These are phyloP conservation scores for Drosophila infuscata DNA, from an alignment of 2,888 invertebrate species.

Conservation along the genomic window DNA sequence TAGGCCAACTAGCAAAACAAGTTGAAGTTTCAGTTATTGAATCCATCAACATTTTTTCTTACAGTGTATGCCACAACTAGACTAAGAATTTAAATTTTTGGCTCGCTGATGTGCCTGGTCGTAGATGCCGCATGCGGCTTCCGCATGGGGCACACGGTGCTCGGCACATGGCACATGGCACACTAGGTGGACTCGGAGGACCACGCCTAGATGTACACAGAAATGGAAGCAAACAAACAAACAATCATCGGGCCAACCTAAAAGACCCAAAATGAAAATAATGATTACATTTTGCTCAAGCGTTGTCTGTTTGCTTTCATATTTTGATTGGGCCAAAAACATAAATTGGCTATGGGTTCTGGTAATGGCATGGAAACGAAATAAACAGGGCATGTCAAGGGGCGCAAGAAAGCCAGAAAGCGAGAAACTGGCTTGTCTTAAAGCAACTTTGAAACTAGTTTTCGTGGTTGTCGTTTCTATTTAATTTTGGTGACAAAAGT, in stretches of 20 bases:
- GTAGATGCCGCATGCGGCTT: conserved; percentile 22
- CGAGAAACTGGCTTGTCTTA: conserved; percentile 28
- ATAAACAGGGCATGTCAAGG: conserved; percentile 22
- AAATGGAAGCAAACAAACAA: conserved; percentile 58
- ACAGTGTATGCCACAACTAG: conserved; percentile 33
- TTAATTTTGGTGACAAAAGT: conserved; percentile 58
- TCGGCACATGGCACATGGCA: neutral
- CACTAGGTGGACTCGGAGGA: conserved; percentile 10
- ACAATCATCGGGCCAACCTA: conserved; percentile 22
- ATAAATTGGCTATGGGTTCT: conserved; percentile 39
- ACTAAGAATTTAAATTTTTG: conserved; percentile 23
- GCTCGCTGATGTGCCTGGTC: conserved; percentile 37
- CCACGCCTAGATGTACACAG: conserved; percentile 59
- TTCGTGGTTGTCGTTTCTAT: conserved; percentile 30
- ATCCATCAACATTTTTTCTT: conserved; percentile 16
- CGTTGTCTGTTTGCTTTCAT: conserved; percentile 59
- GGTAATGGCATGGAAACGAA: conserved; percentile 46
- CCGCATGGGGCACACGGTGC: conserved; percentile 1
- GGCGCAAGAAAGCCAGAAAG: neutral
- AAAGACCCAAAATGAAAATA: conserved; percentile 43
- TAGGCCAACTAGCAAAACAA: too few relatives aligned
- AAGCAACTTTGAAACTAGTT: conserved; percentile 33
- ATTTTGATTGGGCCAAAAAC: conserved; percentile 51
- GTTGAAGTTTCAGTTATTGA: neutral
- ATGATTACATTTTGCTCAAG: conserved; percentile 46